Conservation (phyloP, 2,888 invertebrate species). For the Candidula unifasciata region DNA sequence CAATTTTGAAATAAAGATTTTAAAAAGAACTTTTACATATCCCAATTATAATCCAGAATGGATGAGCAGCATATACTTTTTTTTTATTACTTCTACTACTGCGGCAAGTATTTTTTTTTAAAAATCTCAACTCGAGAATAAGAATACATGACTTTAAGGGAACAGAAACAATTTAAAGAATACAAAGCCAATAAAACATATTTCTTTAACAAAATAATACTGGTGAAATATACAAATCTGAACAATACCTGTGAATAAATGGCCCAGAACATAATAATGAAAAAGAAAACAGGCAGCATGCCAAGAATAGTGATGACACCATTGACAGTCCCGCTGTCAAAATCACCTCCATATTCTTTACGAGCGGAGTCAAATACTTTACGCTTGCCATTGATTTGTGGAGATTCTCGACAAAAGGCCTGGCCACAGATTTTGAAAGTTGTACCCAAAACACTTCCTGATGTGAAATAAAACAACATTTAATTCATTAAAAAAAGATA, state of each 20-base stretch:
- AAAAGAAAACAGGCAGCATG: constrained; percentile 68
- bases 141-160: too few relatives aligned
- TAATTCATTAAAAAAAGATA: background rate
- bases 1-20: too few relatives aligned
- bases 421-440: constrained; percentile 61
- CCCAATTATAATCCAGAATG: too few relatives aligned
- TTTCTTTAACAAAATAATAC: background rate
- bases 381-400: constrained; percentile 30
- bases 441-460: constrained; percentile 62
- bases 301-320: constrained; percentile 65
- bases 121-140: too few relatives aligned
- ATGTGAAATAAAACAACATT: background rate
- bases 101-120: too few relatives aligned
- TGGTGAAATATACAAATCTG: background rate
- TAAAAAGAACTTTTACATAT: too few relatives aligned
- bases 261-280: constrained; percentile 70
- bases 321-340: constrained; percentile 63
- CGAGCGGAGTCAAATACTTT: constrained; percentile 56
- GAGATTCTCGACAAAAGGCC: constrained; percentile 48
- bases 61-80: too few relatives aligned
- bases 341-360: constrained; percentile 63
- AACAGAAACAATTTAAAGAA: background rate
- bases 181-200: background rate
- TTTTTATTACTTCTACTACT: too few relatives aligned
- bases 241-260: constrained; percentile 69